phyloP scores from a whole-genome alignment of 2,888 invertebrate genomes.

The Zygogramma bicolorata region DNA sequence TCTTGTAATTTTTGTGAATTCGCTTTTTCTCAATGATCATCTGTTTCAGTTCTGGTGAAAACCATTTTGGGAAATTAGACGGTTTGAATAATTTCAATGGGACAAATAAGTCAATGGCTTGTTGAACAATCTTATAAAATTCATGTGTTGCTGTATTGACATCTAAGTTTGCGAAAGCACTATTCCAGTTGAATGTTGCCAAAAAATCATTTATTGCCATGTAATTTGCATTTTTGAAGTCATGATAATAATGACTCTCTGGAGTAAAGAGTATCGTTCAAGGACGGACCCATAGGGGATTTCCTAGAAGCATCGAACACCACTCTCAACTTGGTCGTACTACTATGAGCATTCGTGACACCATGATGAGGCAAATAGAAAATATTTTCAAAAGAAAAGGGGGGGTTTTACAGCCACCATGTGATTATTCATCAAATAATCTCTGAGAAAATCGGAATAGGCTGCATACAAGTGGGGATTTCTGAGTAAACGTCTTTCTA shows the following conservation, averaged over 20 bases:
- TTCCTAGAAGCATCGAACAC: too few species aligned
- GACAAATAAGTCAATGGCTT: neutral
- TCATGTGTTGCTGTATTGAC: neutral
- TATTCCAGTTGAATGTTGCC: conserved; percentile 1
- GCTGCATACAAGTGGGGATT: too few species aligned
- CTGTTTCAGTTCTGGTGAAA: neutral
- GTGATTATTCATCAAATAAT: too few species aligned
- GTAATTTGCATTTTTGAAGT: conserved; percentile 3
- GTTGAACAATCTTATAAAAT: neutral
- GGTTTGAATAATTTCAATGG: neutral
- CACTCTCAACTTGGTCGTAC: neutral
- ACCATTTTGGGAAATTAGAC: neutral
- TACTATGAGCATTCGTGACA: too few species aligned
- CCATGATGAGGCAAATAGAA: too few species aligned
- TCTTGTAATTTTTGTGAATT: neutral
- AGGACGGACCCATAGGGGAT: too few species aligned
- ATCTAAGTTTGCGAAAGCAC: neutral
- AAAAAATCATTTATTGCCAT: neutral
- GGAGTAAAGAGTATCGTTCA: neutral
- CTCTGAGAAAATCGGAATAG: too few species aligned
- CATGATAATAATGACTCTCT: neutral
- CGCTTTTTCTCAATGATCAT: neutral
- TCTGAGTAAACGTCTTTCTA: too few species aligned
- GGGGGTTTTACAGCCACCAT: too few species aligned
- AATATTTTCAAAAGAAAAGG: too few species aligned